Evolutionary conservation across 2,888 invertebrate species (phyloP).

Genomic region (Pammene fasciana): DNA sequence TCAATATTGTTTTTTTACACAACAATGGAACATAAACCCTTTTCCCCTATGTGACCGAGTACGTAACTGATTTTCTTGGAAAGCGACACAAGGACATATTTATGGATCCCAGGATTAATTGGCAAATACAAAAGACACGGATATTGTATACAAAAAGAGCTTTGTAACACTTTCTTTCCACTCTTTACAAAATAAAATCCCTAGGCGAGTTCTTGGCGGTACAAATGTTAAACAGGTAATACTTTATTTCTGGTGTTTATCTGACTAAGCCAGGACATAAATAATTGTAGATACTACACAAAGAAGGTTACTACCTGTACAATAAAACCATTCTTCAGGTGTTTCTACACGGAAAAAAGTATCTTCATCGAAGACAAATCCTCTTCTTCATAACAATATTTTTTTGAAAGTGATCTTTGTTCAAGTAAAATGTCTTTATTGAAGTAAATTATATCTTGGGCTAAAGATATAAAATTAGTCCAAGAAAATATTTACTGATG

Average conservation of each 20-base stretch:
- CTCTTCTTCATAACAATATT: too few species aligned
- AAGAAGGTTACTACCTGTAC: too few species aligned
- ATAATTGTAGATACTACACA: too few species aligned
- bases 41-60: not conserved
- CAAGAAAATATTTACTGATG: too few species aligned
- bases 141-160: slow-evolving; percentile 20
- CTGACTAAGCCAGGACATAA: not conserved
- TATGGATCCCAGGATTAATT: slow-evolving; percentile 32
- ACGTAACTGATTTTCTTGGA: slow-evolving; percentile 23
- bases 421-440: too few species aligned
- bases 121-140: slow-evolving; percentile 10
- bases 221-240: not conserved
- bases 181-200: not conserved
- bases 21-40: not conserved
- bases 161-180: slow-evolving; percentile 1
- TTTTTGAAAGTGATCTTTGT: too few species aligned
- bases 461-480: too few species aligned
- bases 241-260: slow-evolving; percentile 2
- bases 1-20: not conserved
- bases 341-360: too few species aligned
- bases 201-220: not conserved
- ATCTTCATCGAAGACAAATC: too few species aligned
- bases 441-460: too few species aligned
- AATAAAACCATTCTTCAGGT: too few species aligned
- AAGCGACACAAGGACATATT: slow-evolving; percentile 21